Percentiles rank a stretch among this genome's conserved stretches.
phyloP scores from a whole-genome alignment of 64 coral and sea anemone species.

The Orbicella faveolata region DNA sequence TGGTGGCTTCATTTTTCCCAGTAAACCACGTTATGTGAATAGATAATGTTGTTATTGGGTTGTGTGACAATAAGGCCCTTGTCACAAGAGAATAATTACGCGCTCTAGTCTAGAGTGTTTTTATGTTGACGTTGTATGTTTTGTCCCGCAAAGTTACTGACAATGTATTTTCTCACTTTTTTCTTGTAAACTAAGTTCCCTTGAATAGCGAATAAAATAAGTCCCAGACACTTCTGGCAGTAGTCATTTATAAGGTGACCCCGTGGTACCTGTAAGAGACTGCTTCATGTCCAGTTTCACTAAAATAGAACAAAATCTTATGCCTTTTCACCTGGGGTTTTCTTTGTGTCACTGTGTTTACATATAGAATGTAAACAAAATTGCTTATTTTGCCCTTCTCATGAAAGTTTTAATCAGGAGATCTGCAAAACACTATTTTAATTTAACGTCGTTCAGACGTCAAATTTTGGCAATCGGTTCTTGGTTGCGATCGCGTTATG shows the following conservation, averaged over 20 bases:
- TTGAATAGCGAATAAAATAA: slow-evolving; percentile 1
- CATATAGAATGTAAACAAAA: slow-evolving; percentile 21
- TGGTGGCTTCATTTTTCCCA: slow-evolving; percentile 50
- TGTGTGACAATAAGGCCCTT: slow-evolving; percentile 16
- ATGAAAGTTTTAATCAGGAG: slow-evolving; percentile 16
- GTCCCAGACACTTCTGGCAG: not conserved
- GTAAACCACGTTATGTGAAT: slow-evolving; percentile 65
- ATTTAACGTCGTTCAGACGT: not conserved
- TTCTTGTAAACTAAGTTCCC: not conserved
- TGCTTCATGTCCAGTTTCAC: not conserved
- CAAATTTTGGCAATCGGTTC: not conserved
- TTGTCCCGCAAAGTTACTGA: slow-evolving; percentile 29
- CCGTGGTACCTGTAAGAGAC: not conserved
- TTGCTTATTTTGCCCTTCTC: slow-evolving; percentile 11
- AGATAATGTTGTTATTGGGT: slow-evolving; percentile 57
- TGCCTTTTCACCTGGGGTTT: not conserved
- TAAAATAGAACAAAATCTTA: not conserved
- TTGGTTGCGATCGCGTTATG: not conserved
- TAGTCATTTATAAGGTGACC: not conserved
- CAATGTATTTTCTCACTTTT: slow-evolving; percentile 13
- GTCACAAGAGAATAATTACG: not conserved
- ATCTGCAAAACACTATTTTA: not conserved
- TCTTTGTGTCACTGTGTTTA: slow-evolving; percentile 11
- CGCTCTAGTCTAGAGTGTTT: slow-evolving; percentile 3
- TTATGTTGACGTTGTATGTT: slow-evolving; percentile 33